These are phyloP conservation scores for Aptenodytes forsteri DNA, from an alignment of 2,113 vertebrate genomes.

Conservation along the genomic window DNA sequence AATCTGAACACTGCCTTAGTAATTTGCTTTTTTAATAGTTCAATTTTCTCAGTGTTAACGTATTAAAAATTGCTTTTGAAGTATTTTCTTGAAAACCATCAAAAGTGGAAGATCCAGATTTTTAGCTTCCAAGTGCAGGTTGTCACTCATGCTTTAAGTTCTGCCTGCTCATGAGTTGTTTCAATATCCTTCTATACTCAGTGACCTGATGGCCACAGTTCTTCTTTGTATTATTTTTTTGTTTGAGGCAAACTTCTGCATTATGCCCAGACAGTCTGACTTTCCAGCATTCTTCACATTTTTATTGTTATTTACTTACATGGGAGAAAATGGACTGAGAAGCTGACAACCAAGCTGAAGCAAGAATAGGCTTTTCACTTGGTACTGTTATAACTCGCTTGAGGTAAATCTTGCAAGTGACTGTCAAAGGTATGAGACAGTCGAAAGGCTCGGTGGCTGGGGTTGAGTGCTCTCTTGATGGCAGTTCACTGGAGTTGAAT, in stretches of 20 bases:
- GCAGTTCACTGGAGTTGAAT: not conserved
- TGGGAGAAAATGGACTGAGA: not conserved
- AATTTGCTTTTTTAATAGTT: not conserved
- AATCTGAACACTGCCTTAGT: not conserved
- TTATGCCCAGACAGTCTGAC: not conserved
- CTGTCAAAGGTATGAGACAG: not conserved
- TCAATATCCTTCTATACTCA: accelerated
- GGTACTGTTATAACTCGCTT: not conserved
- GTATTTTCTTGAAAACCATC: not conserved
- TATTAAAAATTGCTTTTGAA: not conserved
- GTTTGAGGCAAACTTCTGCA: not conserved
- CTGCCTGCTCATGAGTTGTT: not conserved
- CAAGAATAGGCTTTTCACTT: not conserved
- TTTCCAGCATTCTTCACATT: not conserved
- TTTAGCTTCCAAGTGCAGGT: not conserved
- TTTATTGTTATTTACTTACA: not conserved
- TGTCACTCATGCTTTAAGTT: not conserved
- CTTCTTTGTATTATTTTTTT: not conserved
- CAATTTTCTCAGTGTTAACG: not conserved
- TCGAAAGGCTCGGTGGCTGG: not conserved
- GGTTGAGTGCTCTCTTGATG: not conserved
- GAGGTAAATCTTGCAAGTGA: not conserved
- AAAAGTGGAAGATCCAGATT: not conserved
- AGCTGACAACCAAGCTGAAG: not conserved
- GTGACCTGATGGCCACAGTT: not conserved